Conservation (phyloP, 2,888 invertebrate genomes). For the Sinodicranocentrus sp. region DNA sequence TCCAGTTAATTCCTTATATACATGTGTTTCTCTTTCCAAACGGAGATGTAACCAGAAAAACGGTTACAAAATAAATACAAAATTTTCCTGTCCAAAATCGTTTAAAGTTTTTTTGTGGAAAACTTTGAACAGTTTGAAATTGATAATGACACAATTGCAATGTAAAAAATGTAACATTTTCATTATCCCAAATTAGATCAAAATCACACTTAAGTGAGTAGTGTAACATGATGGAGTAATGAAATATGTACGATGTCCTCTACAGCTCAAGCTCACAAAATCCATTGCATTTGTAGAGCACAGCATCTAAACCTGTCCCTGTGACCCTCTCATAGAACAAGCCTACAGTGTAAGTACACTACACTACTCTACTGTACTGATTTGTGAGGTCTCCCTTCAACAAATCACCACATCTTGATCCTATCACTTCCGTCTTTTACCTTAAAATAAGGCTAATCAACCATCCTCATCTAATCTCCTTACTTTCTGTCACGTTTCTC, state of each 20-base stretch:
- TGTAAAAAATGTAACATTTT: background rate
- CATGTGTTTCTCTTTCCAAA: no score
- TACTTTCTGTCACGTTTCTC: slow-evolving; percentile 64
- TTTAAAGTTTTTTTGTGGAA: background rate
- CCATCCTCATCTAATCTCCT: slow-evolving; percentile 68
- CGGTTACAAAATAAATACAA: background rate
- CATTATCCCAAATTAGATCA: no score
- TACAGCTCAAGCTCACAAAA: no score
- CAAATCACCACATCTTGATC: slow-evolving; percentile 55
- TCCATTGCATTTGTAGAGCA: no score
- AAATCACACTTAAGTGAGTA: no score
- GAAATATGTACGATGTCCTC: no score
- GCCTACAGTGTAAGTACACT: background rate
- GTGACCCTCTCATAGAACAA: background rate
- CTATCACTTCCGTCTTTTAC: slow-evolving; percentile 71
- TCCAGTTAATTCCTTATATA: background rate
- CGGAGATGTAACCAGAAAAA: no score
- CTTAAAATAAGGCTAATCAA: slow-evolving; percentile 68
- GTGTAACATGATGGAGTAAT: no score
- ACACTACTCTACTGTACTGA: slow-evolving; percentile 10
- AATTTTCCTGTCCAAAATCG: background rate
- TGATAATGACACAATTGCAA: background rate
- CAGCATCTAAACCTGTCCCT: background rate
- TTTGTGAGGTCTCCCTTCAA: slow-evolving; percentile 55
- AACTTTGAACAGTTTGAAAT: background rate